Percentiles rank a stretch among this genome's conserved stretches.
These are phyloP conservation scores for Eupithecia abbreviata DNA, from an alignment of 2,888 invertebrate genomes.

Conservation along the genomic window DNA sequence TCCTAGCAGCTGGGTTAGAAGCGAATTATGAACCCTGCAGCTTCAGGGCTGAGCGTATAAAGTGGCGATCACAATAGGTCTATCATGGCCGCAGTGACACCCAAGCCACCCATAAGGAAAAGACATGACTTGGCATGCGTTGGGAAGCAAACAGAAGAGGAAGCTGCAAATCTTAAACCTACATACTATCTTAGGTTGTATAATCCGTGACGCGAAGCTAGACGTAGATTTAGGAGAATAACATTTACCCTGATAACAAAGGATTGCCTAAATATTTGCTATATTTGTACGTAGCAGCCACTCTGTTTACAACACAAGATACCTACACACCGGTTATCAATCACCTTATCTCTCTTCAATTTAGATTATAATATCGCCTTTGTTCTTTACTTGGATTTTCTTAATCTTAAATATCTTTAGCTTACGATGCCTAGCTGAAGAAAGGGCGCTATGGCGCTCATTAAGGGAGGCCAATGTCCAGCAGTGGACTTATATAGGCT, in stretches of 20 bases:
- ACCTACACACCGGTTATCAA: slow-evolving; percentile 11
- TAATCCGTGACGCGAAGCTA: slow-evolving; percentile 2
- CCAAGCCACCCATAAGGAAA: too few relatives aligned
- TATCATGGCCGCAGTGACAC: too few relatives aligned
- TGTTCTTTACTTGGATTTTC: background rate
- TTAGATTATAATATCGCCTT: slow-evolving; percentile 4
- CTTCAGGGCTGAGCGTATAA: too few relatives aligned
- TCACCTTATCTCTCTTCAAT: slow-evolving; percentile 21
- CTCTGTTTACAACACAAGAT: slow-evolving; percentile 17
- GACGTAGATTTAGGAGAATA: background rate
- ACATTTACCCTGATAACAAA: slow-evolving; percentile 11
- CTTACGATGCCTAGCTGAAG: too few relatives aligned
- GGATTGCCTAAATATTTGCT: slow-evolving; percentile 23
- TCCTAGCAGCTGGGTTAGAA: too few relatives aligned
- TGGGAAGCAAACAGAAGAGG: background rate
- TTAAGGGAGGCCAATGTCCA: too few relatives aligned
- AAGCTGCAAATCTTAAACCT: background rate
- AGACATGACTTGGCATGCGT: too few relatives aligned
- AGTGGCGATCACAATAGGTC: too few relatives aligned
- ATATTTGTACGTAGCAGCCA: slow-evolving; percentile 8
- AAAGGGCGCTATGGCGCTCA: background rate
- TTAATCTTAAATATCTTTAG: background rate
- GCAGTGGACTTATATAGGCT: too few relatives aligned
- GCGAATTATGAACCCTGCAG: too few relatives aligned
- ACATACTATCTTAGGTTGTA: background rate